Percentiles rank a stretch among this genome's conserved stretches.
Evolutionary conservation across 2,888 invertebrate species (phyloP).

Genomic region (Trileptium ribeirensis): DNA sequence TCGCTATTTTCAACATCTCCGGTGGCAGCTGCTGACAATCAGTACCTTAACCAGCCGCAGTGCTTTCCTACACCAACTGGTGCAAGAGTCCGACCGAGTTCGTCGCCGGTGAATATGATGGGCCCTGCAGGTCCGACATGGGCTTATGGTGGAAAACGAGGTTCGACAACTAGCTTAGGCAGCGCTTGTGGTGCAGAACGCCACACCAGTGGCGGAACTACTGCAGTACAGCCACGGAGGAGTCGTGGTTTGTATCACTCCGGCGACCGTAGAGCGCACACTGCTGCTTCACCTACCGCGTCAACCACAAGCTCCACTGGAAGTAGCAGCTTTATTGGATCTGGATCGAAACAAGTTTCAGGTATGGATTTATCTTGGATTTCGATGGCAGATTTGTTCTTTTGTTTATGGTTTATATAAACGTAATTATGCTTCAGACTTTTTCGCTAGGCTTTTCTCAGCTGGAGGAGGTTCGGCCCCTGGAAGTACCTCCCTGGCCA

Average conservation of each 20-base stretch:
- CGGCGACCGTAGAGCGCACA: not conserved
- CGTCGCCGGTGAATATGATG: not conserved
- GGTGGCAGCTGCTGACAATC: not conserved
- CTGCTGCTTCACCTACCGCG: not conserved
- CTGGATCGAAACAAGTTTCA: not conserved
- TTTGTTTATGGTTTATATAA: too few relatives aligned
- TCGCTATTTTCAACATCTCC: constrained; percentile 26
- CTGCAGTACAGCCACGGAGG: too few relatives aligned
- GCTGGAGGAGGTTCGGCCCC: too few relatives aligned
- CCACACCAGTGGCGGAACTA: too few relatives aligned
- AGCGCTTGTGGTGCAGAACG: not conserved
- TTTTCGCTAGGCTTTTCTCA: too few relatives aligned
- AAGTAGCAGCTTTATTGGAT: not conserved
- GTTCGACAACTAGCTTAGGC: not conserved
- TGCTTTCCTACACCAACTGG: not conserved
- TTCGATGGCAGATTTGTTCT: too few relatives aligned
- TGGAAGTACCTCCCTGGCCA: too few relatives aligned
- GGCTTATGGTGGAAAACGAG: not conserved
- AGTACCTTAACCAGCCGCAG: not conserved
- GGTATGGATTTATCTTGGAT: too few relatives aligned
- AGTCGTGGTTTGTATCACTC: not conserved
- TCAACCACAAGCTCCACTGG: not conserved
- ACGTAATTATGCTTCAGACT: too few relatives aligned
- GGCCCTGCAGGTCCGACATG: not conserved
- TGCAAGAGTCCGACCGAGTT: not conserved